Evolutionary conservation across 2,888 invertebrate species (phyloP).

Genomic region (Agrochola macilenta): DNA sequence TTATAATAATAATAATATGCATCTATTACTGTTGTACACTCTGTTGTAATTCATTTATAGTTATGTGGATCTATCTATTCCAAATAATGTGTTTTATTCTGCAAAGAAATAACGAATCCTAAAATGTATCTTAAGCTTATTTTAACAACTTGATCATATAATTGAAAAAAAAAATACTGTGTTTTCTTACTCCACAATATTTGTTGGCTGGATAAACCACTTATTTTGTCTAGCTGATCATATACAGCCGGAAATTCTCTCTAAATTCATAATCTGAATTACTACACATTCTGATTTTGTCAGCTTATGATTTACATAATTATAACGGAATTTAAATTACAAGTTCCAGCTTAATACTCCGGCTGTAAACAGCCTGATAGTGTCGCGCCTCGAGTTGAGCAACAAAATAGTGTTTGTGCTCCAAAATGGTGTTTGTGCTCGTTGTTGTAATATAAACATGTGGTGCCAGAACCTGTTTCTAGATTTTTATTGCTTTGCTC

Average conservation of each 20-base stretch:
- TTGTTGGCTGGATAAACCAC: neutral
- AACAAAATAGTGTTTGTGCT: neutral
- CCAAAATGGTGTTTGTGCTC: neutral
- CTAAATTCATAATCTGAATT: neutral
- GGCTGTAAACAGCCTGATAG: neutral
- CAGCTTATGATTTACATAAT: neutral
- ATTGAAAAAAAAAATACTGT: neutral
- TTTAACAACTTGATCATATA: neutral
- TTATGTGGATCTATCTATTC: neutral
- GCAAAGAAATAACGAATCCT: neutral
- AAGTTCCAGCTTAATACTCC: neutral
- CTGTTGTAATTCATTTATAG: conserved; percentile 28
- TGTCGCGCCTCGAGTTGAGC: neutral
- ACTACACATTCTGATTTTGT: neutral
- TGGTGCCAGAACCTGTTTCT: neutral
- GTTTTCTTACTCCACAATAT: neutral
- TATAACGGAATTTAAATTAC: neutral
- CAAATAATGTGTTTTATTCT: conserved; percentile 6
- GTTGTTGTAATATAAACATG: neutral
- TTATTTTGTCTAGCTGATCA: neutral
- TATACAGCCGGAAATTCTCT: neutral
- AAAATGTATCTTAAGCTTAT: too few relatives aligned
- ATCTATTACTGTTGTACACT: conserved; percentile 31
- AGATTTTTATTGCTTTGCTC: neutral
- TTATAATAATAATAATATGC: conserved; percentile 18